A percentile compares a stretch with the other conserved stretches of the same genome.
These are phyloP conservation scores for Ramazzottius varieornatus DNA, from an alignment of 2,888 invertebrate genomes.

Conservation along the genomic window DNA sequence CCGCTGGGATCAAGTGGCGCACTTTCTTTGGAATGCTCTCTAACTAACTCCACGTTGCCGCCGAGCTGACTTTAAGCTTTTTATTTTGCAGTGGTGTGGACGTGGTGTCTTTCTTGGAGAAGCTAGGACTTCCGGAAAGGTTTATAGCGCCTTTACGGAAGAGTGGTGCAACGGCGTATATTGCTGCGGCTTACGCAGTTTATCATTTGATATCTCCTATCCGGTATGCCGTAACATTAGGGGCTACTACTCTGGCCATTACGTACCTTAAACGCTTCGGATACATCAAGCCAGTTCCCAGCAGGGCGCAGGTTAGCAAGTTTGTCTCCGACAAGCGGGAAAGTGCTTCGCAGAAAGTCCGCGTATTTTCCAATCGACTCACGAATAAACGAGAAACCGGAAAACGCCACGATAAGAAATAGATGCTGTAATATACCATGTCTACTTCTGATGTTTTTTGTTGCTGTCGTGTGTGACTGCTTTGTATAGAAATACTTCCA, in stretches of 20 bases:
- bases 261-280: neutral
- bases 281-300: neutral
- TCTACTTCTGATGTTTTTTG: too few relatives aligned
- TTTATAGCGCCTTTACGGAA: neutral
- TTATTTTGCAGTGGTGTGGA: neutral
- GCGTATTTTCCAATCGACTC: neutral
- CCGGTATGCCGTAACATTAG: neutral
- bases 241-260: neutral
- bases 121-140: neutral
- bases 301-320: neutral
- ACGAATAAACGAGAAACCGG: neutral
- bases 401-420: too few relatives aligned
- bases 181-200: neutral
- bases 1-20: too few relatives aligned
- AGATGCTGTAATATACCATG: too few relatives aligned
- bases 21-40: too few relatives aligned
- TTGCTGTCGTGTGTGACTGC: too few relatives aligned
- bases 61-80: neutral
- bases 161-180: neutral
- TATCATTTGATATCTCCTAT: neutral
- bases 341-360: neutral
- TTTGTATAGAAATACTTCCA: too few relatives aligned
- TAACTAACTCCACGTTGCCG: too few relatives aligned
- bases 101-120: neutral
- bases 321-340: neutral